These are phyloP conservation scores for Cygnus buccinator DNA, from an alignment of 2,113 vertebrate genomes.

Conservation along the genomic window DNA sequence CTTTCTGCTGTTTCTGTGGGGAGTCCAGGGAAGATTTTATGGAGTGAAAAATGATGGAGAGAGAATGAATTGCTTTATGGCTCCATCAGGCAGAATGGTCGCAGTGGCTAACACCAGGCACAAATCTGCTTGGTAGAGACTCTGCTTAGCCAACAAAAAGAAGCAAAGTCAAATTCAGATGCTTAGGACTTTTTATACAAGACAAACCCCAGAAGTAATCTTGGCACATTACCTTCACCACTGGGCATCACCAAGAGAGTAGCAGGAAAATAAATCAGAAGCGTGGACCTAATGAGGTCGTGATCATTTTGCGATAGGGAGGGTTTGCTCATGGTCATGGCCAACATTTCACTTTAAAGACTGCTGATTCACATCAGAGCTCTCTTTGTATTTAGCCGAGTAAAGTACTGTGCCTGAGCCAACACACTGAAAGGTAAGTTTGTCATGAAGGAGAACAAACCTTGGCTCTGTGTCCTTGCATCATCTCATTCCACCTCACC, in stretches of 20 bases:
- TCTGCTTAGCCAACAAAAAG: not conserved
- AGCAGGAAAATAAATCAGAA: not conserved
- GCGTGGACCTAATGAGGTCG: fast-evolving
- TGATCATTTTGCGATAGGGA: not conserved
- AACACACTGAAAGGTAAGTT: constrained; percentile 22
- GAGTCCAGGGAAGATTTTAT: not conserved
- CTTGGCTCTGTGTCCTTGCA: not conserved
- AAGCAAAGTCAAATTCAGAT: not conserved
- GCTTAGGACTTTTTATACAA: not conserved
- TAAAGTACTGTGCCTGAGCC: not conserved
- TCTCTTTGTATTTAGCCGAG: not conserved
- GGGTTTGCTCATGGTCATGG: not conserved
- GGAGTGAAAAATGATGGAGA: constrained; percentile 17
- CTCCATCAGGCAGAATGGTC: not conserved
- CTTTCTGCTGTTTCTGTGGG: not conserved
- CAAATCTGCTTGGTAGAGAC: not conserved
- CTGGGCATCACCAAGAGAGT: not conserved
- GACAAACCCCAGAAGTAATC: not conserved
- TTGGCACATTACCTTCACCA: not conserved
- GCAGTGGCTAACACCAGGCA: not conserved
- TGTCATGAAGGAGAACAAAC: not conserved
- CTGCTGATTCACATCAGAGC: not conserved
- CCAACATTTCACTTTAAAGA: not conserved
- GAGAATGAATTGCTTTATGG: not conserved
- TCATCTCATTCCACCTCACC: not conserved